phyloP scores from a whole-genome alignment of 2,888 invertebrate species.

The Lasioglossum leucozonium region DNA sequence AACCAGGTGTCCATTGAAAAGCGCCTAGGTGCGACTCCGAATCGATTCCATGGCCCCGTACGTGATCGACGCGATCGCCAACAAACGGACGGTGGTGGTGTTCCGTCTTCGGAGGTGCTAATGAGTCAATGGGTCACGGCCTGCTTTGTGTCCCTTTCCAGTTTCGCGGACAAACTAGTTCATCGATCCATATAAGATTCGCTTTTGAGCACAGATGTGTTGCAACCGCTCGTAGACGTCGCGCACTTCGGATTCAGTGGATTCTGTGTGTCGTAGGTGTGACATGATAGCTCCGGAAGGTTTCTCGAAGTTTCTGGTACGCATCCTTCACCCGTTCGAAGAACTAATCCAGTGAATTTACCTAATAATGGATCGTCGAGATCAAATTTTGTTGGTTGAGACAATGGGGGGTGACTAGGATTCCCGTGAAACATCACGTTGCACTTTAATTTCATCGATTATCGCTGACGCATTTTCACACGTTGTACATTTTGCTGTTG shows the following conservation, averaged over 20 bases:
- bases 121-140: conserved; percentile 63
- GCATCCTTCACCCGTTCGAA: no score
- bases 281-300: neutral
- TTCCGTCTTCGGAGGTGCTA: conserved; percentile 45
- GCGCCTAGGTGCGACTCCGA: conserved; percentile 37
- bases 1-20: conserved; percentile 47
- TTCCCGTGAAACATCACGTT: neutral
- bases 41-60: conserved; percentile 26
- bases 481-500: neutral
- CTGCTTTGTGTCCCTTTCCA: conserved; percentile 48
- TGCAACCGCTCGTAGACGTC: conserved; percentile 22
- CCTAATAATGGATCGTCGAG: neutral
- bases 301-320: neutral
- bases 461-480: neutral
- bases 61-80: conserved; percentile 46
- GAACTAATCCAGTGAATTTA: neutral
- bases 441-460: neutral
- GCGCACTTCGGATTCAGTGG: neutral
- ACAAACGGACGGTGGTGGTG: conserved; percentile 40
- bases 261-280: neutral
- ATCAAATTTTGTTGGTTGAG: neutral
- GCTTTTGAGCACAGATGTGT: conserved; percentile 33
- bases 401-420: neutral
- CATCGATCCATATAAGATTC: conserved; percentile 51
- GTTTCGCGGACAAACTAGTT: conserved; percentile 33